phyloP scores from a whole-genome alignment of 2,888 invertebrate species.

The Tridacna crocea region DNA sequence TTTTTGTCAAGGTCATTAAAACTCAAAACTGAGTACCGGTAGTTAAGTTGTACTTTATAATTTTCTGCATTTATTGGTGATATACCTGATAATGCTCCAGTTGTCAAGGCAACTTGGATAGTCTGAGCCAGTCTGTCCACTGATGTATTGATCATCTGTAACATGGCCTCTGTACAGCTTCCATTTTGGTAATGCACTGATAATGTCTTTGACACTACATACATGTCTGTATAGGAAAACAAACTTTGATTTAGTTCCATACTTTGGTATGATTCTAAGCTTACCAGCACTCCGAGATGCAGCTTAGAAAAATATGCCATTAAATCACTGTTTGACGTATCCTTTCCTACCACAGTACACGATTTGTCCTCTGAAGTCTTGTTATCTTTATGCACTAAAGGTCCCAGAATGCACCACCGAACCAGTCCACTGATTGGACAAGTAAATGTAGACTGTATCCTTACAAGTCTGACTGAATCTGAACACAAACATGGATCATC shows the following conservation, averaged over 20 bases:
- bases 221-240: slow-evolving; percentile 69
- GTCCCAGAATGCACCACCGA: slow-evolving; percentile 79
- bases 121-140: slow-evolving; percentile 93
- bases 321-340: slow-evolving; percentile 43
- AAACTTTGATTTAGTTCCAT: slow-evolving; percentile 70
- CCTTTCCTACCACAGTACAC: neutral
- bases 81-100: slow-evolving; percentile 90
- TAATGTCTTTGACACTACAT: slow-evolving; percentile 62
- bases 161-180: slow-evolving; percentile 78
- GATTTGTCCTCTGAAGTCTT: slow-evolving; percentile 3
- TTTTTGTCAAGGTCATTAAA: too few relatives aligned
- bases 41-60: neutral
- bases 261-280: slow-evolving; percentile 70
- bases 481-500: slow-evolving; percentile 77
- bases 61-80: neutral
- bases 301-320: slow-evolving; percentile 72
- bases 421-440: slow-evolving; percentile 78
- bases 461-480: slow-evolving; percentile 76
- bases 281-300: slow-evolving; percentile 75
- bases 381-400: slow-evolving; percentile 62
- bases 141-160: slow-evolving; percentile 87
- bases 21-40: neutral
- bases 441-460: slow-evolving; percentile 74
- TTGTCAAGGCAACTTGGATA: slow-evolving; percentile 91
- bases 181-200: slow-evolving; percentile 53